Base-by-base conservation (phyloP, 2,888 invertebrate species). In the Plebejus anna region DNA sequence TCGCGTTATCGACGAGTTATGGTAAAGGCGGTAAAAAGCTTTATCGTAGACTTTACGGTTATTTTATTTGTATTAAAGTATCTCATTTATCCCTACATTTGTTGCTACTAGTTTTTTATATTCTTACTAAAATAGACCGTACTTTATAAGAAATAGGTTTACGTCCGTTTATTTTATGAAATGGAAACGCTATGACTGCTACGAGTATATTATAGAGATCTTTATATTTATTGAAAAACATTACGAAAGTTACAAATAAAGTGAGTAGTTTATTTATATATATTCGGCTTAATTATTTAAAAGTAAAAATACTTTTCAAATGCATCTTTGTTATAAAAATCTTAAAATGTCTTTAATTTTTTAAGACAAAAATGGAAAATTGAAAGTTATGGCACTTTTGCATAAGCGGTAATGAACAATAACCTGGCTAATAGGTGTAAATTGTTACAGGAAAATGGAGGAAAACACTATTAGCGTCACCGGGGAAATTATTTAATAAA, bases 21-120 rank as follows among this genome's bases (percentile, higher is more conserved):
- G 61, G 22, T 9, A 61, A 22, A 61, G 61, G 9, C 61, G 2
- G 61, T 61, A 61, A 61, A 61, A 22, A 2, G 61, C 61, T 61
- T 61, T 61, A 61, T 61, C 28, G 22, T 28, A 61, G 9, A 61
- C 22, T 61, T 22, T 61, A 61, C 28, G 61, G 11, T 61, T 28
- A 61, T 61, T 61, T 61, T 61, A 61, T 61, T 61, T 61, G 22
- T 59, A 59, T 59, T 9, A 59, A 59, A 59, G 61, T 61, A 61
- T 59, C 7, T 59, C 59, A 22, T 59, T 57, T 57, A n/a, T 59
- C 57, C 57, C 7, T 22, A n/a, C 22, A 59, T 59, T 28, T 61
- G 9, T 61, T 61, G 11, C 61, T 59, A 59, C 59, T 61, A 61
- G 61, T 61, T 61, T 59, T 22, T 22, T 59, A 59, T 22, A 22